Evolutionary conservation across 2,113 vertebrate genomes (phyloP), one percentile per base, ranked within the genome.

Genomic region (Gambusia holbrooki): DNA sequence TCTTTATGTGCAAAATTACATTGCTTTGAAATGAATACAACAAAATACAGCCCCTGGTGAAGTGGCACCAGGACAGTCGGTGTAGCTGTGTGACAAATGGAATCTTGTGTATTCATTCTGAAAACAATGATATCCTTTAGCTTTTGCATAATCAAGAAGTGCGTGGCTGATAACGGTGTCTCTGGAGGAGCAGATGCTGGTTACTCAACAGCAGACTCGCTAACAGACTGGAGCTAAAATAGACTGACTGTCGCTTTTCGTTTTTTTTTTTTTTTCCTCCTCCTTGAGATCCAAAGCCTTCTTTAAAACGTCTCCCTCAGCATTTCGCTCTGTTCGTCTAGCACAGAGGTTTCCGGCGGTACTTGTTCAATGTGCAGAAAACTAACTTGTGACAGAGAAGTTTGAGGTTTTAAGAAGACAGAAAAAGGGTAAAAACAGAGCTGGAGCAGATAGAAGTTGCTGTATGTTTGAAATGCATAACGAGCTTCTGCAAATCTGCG

Each of bases 121-220:
- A 80, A 92, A 92, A 90, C 86, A 80, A 85, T 84, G 77, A 76
- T 76, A 83, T 65, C 71, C 71, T 65, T 15, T 40, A 0, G 15
- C 28, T 27, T 88, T 94, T 94, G 89, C 87, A 90, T 88, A 92
- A 91, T 87, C 64, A 79, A 81, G 84, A 74, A 82, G 79, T 88
- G 80, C 67, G 71, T 71, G 87, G 77, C 87, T 84, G 83, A 84
- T 85, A 86, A 74, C 72, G 58, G 58, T 22, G 87, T 90, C 82
- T 93, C 88, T 81, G 71, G 84, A 92, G 87, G 86, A 88, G 85
- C 87, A 89, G 81, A 86, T 88, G 77, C 82, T 84, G 87, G 89
- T 95, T 94, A 90, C 92, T 79, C 93, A 94, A 93, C 82, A 92
- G 80, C 82, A 90, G 90, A 92, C 90, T 84, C 82, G 81, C 79